phyloP scores from a whole-genome alignment of 2,888 invertebrate genomes.

The Schizotus pectinicornis region DNA sequence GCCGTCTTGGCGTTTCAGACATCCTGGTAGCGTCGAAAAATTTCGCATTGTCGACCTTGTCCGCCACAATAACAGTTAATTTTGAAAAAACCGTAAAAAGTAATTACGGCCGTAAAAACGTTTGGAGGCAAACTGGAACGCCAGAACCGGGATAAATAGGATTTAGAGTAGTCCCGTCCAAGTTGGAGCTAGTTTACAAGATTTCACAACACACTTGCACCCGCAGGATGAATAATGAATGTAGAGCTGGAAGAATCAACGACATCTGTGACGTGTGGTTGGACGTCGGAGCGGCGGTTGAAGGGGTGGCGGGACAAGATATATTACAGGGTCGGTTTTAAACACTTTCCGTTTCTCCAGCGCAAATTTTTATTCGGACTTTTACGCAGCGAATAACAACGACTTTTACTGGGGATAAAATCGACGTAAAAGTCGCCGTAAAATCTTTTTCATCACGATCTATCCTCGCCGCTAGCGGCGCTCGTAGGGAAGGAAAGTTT shows the following conservation, averaged over 20 bases:
- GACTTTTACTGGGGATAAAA: conserved; percentile 18
- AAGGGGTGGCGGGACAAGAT: conserved; percentile 12
- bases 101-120: no score
- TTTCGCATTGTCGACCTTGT: neutral
- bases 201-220: conserved; percentile 25
- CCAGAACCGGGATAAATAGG: conserved; percentile 8
- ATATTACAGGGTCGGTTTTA: conserved; percentile 17
- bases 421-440: conserved; percentile 2
- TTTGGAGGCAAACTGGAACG: no score
- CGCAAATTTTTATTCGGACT: conserved; percentile 13
- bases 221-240: conserved; percentile 37
- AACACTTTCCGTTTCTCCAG: conserved; percentile 13
- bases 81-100: no score
- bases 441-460: neutral
- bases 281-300: neutral
- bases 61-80: no score
- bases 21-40: neutral
- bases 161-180: conserved; percentile 19
- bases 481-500: no score
- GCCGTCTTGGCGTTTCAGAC: conserved; percentile 6
- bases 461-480: no score
- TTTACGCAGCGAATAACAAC: conserved; percentile 12
- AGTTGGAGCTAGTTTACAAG: conserved; percentile 30
- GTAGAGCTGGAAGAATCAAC: conserved; percentile 26
- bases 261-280: conserved; percentile 29